Evolutionary conservation across 2,797 vertebrate genomes (phyloP), one percentile per base, ranked within the genome.

Genomic region (Darevskia mixta): DNA sequence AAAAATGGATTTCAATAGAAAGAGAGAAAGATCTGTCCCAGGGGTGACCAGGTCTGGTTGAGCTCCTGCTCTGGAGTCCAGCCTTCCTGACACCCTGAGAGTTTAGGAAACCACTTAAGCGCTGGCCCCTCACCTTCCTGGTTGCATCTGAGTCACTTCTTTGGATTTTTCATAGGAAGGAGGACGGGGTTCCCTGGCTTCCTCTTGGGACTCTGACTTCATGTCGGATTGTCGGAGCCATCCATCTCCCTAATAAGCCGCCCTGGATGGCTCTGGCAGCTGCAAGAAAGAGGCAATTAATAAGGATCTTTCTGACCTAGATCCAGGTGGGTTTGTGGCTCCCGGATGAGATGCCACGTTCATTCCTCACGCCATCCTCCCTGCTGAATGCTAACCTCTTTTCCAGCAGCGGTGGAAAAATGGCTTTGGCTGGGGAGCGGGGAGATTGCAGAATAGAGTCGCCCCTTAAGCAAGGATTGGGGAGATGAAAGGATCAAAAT

Each of bases 231-330:
- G 35, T 25, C 6, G 5, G 69, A 64, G 49, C 38, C 79, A 75
- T 82, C 71, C 45, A 7, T 76, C 86, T 76, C 32, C 69, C 29
- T 49, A 82, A 66, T 43, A 64, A 61, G 64, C 49, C 1, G 55
- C 38, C 43, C 41, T n/a, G 43, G 69, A 61, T 13, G 32, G 66
- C 58, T 35, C 35, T 81, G 69, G 77, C 76, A 49, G 43, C 23
- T 23, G n/a, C 17, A 43, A 35, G 69, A 23, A 87, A 64, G 79
- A 81, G 17, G 79, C 86, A 61, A 41, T 64, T 87, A 87, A 8
- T 17, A 72, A 61, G 49, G 67, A 73, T 43, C 67, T 38, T 72
- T 73, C 69, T 75, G 86, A 76, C 86, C 86, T 43, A 45, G n/a
- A 79, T 71, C n/a, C 64, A 58, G 49, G 43, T 32, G 43, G 61